A percentile compares a stretch with the other conserved stretches of the same genome.
Evolutionary conservation across 1,140 invertebrate genomes (phyloP).

Genomic region (Drosophila ogumai): DNA sequence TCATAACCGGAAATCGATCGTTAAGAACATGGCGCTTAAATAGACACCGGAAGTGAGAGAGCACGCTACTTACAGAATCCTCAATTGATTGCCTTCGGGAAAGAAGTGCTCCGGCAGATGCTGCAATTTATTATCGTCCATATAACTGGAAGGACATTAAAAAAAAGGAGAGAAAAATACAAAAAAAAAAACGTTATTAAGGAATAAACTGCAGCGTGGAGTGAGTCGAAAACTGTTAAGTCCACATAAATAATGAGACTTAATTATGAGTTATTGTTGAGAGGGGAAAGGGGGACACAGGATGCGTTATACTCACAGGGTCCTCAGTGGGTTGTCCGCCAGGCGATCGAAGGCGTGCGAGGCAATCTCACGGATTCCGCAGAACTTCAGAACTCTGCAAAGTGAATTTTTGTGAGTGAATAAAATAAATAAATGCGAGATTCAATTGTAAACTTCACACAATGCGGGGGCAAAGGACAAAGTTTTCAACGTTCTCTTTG

Average conservation of each 20-base stretch:
- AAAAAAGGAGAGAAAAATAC: slow-evolving; percentile 26
- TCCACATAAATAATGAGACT: slow-evolving; percentile 76
- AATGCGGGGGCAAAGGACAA: slow-evolving; percentile 20
- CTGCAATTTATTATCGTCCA: slow-evolving; percentile 84
- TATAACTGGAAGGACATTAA: slow-evolving; percentile 67
- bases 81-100: slow-evolving; percentile 77
- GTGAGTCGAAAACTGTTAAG: slow-evolving; percentile 54
- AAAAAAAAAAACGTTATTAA: slow-evolving; percentile 6
- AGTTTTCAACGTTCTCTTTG: slow-evolving; percentile 21
- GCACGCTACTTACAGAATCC: slow-evolving; percentile 79
- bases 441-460: slow-evolving; percentile 58
- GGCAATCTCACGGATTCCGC: slow-evolving; percentile 68
- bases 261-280: slow-evolving; percentile 73
- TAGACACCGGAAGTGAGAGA: neutral
- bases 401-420: slow-evolving; percentile 13
- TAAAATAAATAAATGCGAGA: slow-evolving; percentile 60
- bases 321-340: slow-evolving; percentile 65
- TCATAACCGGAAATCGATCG: slow-evolving; percentile 22
- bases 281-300: neutral
- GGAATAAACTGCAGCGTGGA: slow-evolving; percentile 12
- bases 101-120: slow-evolving; percentile 77
- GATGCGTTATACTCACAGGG: slow-evolving; percentile 67
- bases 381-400: slow-evolving; percentile 78
- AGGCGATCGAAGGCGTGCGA: slow-evolving; percentile 72
- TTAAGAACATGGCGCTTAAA: slow-evolving; percentile 16